phyloP scores from a whole-genome alignment of 2,888 invertebrate genomes.

The Chalcis sispes region DNA sequence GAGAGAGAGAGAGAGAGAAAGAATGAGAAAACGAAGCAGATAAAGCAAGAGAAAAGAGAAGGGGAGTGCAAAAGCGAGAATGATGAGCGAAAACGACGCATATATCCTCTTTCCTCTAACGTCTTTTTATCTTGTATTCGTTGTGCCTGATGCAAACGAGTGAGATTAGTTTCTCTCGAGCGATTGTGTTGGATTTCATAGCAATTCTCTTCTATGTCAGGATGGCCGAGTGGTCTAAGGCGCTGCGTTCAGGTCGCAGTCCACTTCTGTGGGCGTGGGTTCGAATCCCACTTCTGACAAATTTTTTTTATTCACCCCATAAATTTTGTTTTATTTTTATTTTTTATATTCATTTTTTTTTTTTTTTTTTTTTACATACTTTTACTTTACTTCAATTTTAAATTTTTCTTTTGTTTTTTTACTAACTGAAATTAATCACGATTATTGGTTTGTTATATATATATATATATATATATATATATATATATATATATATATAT shows the following conservation, averaged over 20 bases:
- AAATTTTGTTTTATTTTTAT: not conserved
- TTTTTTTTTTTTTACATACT: not conserved
- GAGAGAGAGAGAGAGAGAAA: too few species aligned
- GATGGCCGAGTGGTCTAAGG: constrained; percentile 95
- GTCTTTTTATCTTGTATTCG: too few species aligned
- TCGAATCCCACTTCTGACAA: constrained; percentile 90
- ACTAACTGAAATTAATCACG: not conserved
- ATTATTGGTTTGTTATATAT: not conserved
- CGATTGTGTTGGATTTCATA: not conserved
- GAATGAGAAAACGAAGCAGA: not conserved
- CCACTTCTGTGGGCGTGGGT: constrained; percentile 89
- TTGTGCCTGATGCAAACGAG: not conserved
- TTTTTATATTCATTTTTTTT: not conserved
- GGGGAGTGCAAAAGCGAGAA: constrained; percentile 7
- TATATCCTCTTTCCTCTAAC: not conserved
- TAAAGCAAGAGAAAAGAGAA: not conserved
- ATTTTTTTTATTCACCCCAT: constrained; percentile 70
- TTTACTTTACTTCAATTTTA: not conserved
- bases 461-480: too few species aligned
- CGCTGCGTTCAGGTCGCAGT: constrained; percentile 88
- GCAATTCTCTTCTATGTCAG: constrained; percentile 77
- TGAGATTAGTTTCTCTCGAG: not conserved
- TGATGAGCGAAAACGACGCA: constrained; percentile 8
- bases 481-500: too few species aligned
- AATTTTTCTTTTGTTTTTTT: not conserved